Evolutionary conservation across 2,888 invertebrate species (phyloP), one percentile per base, ranked within the genome.

Genomic region (Agrochola lychnidis): DNA sequence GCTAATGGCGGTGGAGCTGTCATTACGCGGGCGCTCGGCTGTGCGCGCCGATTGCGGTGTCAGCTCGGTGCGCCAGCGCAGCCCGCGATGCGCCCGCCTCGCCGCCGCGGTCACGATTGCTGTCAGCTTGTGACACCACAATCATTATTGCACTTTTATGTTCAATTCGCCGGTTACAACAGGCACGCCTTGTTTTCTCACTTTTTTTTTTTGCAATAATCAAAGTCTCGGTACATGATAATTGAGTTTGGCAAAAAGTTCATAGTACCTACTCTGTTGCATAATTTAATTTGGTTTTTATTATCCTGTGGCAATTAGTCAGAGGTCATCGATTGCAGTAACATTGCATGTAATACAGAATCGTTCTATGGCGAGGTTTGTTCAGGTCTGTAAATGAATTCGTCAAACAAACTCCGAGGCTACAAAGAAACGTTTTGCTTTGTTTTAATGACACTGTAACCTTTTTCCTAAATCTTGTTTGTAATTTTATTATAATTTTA

Each of bases 1-100:
- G 93, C 91, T 96, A 96, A 96, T 96, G 93, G 94, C 93, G 91
- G 91, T 82, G 76, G 92, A 88, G 94, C 94, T 93, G 95, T 95
- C 95, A 96, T 96, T 96, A 96, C 92, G 89, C 88, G 88, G 90
- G 89, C 89, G 91, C 91, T 88, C 88, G 85, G 84, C 83, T 83
- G 85, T 76, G 87, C 79, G 83, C 87, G 88, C 78, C 86, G 87
- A 84, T 86, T 86, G 88, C 88, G 87, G 88, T 82, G 88, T 86
- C 81, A 82, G 86, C 78, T 67, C 78, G 72, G 82, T 81, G 87
- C 86, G 76, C 79, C 76, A 45, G 76, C 85, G 82, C 82, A 79
- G 83, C 78, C 76, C 80, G 77, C 82, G 85, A 86, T 78, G 82
- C 76, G 78, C 84, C 71, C 74, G 78, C 81, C 83, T 83, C 85